A percentile compares a stretch with the other conserved stretches of the same genome.
phyloP scores from a whole-genome alignment of 2,888 invertebrate genomes.

The Electrophaes corylata region DNA sequence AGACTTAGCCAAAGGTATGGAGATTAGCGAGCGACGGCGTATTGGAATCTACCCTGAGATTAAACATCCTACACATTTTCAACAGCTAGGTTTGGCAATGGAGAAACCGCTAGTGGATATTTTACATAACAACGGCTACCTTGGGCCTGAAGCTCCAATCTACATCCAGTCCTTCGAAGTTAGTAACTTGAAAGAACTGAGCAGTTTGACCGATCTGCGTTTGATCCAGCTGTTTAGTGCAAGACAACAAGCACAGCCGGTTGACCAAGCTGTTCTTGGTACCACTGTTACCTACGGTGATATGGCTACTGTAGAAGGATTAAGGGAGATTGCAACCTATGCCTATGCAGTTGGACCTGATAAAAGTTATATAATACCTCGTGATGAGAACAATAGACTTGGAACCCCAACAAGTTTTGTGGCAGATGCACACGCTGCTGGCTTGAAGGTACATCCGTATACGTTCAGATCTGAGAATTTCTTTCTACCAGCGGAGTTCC shows the following conservation, averaged over 20 bases:
- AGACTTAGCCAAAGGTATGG: conserved; percentile 67
- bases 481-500: conserved; percentile 67
- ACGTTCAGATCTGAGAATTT: conserved; percentile 73
- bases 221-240: conserved; percentile 64
- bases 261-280: conserved; percentile 59
- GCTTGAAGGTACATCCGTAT: conserved; percentile 73
- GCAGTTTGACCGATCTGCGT: conserved; percentile 62
- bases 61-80: conserved; percentile 71
- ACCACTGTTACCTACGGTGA: conserved; percentile 65
- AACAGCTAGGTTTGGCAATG: conserved; percentile 64
- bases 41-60: conserved; percentile 77
- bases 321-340: conserved; percentile 68
- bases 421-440: conserved; percentile 64
- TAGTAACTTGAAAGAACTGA: conserved; percentile 68
- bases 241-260: conserved; percentile 51
- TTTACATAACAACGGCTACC: conserved; percentile 67
- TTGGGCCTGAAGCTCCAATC: conserved; percentile 58
- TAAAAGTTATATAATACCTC: conserved; percentile 69
- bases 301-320: conserved; percentile 71
- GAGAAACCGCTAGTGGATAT: conserved; percentile 65
- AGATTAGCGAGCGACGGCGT: conserved; percentile 58
- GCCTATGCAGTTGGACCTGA: conserved; percentile 75
- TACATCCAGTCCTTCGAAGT: conserved; percentile 79
- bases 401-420: conserved; percentile 65
- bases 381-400: conserved; percentile 56